These are phyloP conservation scores for Pitta sordida DNA, from an alignment of 2,113 vertebrate genomes.

Conservation along the genomic window DNA sequence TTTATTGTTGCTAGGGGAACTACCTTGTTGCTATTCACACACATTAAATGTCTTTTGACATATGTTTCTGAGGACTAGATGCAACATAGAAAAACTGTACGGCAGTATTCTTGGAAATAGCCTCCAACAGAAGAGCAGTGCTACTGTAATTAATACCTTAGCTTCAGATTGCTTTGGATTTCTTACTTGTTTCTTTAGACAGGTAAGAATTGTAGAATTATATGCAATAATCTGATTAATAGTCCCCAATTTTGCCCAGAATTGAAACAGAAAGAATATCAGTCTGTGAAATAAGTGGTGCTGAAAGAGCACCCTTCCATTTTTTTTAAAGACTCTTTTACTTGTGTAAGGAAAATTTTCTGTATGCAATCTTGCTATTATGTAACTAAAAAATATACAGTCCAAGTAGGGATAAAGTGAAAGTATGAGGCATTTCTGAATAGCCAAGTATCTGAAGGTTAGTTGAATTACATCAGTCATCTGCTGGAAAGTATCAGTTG, in stretches of 20 bases:
- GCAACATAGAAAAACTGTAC: background rate
- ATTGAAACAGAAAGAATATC: background rate
- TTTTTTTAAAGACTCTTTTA: background rate
- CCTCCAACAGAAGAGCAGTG: background rate
- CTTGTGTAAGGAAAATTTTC: background rate
- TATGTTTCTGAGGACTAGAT: background rate
- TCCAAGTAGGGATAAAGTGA: background rate
- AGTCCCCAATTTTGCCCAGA: background rate
- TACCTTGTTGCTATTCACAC: slow-evolving; percentile 25
- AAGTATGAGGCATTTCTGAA: background rate
- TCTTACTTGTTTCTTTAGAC: background rate
- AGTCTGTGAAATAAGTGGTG: background rate
- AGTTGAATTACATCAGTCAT: background rate
- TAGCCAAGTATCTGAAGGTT: background rate
- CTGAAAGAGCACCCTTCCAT: background rate
- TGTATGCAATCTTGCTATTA: background rate
- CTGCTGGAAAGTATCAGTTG: background rate
- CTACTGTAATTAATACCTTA: background rate
- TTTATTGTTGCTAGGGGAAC: slow-evolving; percentile 57
- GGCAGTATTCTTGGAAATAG: background rate
- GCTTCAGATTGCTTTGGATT: background rate
- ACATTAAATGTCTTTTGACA: background rate
- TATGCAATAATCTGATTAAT: background rate
- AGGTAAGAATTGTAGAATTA: background rate
- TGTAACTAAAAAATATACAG: background rate